A percentile compares a stretch with the other conserved stretches of the same genome.
Evolutionary conservation across 2,797 vertebrate genomes (phyloP).

Genomic region (Buphagus erythrorhynchus): DNA sequence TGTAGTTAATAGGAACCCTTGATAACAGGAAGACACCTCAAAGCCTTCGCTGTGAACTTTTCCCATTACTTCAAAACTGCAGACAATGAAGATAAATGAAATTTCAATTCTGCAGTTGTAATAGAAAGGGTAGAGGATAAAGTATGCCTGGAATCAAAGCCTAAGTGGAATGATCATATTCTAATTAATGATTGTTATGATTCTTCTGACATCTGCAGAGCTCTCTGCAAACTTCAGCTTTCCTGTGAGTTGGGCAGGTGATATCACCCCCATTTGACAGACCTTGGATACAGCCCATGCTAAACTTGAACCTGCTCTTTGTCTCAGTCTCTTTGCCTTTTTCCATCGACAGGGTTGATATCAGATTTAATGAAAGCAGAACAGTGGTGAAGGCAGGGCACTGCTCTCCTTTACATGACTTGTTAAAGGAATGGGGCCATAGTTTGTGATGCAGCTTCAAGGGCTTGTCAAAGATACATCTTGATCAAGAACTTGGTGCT

Average conservation of each 20-base stretch:
- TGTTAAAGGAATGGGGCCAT: background rate
- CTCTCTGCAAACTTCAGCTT: background rate
- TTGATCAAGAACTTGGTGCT: background rate
- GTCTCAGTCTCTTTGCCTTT: background rate
- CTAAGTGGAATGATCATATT: conserved; percentile 40
- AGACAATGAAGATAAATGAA: conserved; percentile 50
- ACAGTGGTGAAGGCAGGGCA: background rate
- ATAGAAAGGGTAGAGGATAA: conserved; percentile 44
- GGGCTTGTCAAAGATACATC: background rate
- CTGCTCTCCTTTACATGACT: background rate
- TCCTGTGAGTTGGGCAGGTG: background rate
- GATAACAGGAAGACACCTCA: conserved; percentile 12
- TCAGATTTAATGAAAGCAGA: background rate
- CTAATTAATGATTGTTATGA: conserved; percentile 42
- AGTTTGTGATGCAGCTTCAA: background rate
- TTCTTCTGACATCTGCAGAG: conserved; percentile 2
- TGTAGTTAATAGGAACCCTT: conserved; percentile 37
- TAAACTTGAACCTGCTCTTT: background rate
- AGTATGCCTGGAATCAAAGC: conserved; percentile 6
- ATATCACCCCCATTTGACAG: background rate
- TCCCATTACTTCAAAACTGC: conserved; percentile 50
- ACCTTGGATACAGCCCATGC: background rate
- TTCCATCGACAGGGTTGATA: background rate
- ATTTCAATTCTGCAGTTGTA: conserved; percentile 28
- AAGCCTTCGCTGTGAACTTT: conserved; percentile 41